phyloP scores from a whole-genome alignment of 2,113 vertebrate species.

The Anarhynchus alexandrinus region DNA sequence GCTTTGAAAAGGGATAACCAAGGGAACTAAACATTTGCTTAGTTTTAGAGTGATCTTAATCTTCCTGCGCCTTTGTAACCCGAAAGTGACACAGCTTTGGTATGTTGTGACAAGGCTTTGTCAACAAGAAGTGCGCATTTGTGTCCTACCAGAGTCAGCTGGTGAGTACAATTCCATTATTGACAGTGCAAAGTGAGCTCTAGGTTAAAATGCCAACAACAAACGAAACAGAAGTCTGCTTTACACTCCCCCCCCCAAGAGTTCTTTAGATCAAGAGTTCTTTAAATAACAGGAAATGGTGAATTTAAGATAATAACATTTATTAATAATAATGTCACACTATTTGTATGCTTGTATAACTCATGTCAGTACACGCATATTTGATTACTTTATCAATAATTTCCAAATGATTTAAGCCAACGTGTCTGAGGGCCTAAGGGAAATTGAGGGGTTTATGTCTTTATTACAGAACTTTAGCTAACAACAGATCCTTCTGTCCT shows the following conservation, averaged over 20 bases:
- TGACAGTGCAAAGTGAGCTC: background rate
- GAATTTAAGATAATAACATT: background rate
- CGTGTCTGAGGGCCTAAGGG: background rate
- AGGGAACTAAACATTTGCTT: background rate
- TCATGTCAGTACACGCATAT: background rate
- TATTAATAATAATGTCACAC: background rate
- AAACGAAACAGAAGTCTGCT: background rate
- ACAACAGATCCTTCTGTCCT: background rate
- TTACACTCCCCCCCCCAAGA: background rate
- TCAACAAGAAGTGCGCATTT: background rate
- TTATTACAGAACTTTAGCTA: background rate
- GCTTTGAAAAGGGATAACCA: background rate
- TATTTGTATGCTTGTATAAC: background rate
- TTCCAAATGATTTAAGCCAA: background rate
- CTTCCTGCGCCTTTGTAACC: background rate
- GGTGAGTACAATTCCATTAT: background rate
- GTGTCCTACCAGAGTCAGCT: background rate
- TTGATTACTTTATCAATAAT: background rate
- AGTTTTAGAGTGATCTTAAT: background rate
- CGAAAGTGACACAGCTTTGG: background rate
- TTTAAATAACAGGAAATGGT: background rate
- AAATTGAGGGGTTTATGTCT: background rate
- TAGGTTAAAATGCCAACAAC: background rate
- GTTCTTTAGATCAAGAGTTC: background rate
- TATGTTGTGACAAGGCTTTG: background rate